A percentile compares a stretch with the other conserved stretches of the same genome.
Evolutionary conservation across 2,888 invertebrate genomes (phyloP).

Genomic region (Argyresthia goedartella): DNA sequence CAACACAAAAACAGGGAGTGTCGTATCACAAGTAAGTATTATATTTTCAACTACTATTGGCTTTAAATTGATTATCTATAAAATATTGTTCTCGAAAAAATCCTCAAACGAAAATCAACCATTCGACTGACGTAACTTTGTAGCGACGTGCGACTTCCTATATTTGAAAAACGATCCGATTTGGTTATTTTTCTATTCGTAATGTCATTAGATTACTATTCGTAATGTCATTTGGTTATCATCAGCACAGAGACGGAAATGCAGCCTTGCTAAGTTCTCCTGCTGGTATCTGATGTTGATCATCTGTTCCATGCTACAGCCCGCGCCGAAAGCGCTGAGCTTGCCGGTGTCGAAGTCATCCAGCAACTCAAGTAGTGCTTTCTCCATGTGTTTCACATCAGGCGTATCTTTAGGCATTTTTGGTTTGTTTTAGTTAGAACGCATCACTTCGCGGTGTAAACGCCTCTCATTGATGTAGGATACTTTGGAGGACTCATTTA

Average conservation of each 20-base stretch:
- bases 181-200: too few relatives aligned
- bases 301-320: constrained; percentile 97
- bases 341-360: constrained; percentile 93
- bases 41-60: too few relatives aligned
- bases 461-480: constrained; percentile 56
- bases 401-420: constrained; percentile 84
- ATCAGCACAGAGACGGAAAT: constrained; percentile 82
- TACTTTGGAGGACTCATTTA: constrained; percentile 57
- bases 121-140: too few relatives aligned
- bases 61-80: too few relatives aligned
- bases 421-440: constrained; percentile 48
- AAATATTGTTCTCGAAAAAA: too few relatives aligned
- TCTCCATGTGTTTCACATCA: constrained; percentile 96
- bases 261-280: constrained; percentile 90
- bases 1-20: too few relatives aligned
- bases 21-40: too few relatives aligned
- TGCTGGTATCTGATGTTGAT: constrained; percentile 96
- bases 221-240: constrained; percentile 62
- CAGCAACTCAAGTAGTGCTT: constrained; percentile 87
- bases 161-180: too few relatives aligned
- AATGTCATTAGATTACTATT: too few relatives aligned
- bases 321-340: constrained; percentile 92
- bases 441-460: constrained; percentile 46
- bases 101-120: too few relatives aligned
- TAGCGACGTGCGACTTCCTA: too few relatives aligned